phyloP scores from a whole-genome alignment of 2,113 vertebrate genomes.

The Entelurus aequoreus region DNA sequence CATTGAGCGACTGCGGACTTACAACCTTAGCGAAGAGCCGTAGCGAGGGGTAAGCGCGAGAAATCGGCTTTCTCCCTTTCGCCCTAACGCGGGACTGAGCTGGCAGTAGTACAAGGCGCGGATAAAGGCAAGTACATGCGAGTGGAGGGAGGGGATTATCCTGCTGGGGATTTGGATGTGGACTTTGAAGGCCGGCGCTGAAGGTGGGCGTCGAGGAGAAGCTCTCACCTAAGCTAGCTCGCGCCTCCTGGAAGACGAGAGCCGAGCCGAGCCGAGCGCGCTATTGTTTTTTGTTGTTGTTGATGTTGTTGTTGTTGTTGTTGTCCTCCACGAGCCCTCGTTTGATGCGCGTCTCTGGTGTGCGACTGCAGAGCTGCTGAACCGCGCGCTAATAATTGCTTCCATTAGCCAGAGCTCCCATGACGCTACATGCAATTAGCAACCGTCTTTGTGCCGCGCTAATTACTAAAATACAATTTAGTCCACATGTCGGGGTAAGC shows the following conservation, averaged over 20 bases:
- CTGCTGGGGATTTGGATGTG: constrained; percentile 62
- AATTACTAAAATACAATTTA: background rate
- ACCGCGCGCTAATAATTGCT: constrained; percentile 17
- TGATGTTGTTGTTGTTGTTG: too few species aligned
- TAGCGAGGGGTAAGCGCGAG: constrained; percentile 48
- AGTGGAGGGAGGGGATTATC: constrained; percentile 65
- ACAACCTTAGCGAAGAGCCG: constrained; percentile 59
- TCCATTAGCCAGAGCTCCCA: constrained; percentile 31
- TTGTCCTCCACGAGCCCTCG: background rate
- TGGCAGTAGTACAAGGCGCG: constrained; percentile 59
- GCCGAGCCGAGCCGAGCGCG: constrained; percentile 10
- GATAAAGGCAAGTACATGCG: constrained; percentile 68
- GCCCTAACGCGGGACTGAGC: constrained; percentile 57
- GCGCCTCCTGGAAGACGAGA: constrained; percentile 30
- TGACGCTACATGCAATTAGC: constrained; percentile 32
- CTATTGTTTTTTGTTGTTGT: background rate
- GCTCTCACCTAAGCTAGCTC: constrained; percentile 59
- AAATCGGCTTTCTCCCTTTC: constrained; percentile 64
- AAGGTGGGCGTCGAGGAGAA: constrained; percentile 54
- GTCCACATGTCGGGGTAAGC: background rate
- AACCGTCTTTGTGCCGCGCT: constrained; percentile 9
- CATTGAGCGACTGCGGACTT: constrained; percentile 53
- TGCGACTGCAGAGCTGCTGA: background rate
- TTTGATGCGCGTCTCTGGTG: background rate
- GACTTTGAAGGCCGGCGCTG: constrained; percentile 58